Percentiles rank a stretch among this genome's conserved stretches.
Evolutionary conservation across 2,888 invertebrate genomes (phyloP).

Genomic region (Bombylius discolor): DNA sequence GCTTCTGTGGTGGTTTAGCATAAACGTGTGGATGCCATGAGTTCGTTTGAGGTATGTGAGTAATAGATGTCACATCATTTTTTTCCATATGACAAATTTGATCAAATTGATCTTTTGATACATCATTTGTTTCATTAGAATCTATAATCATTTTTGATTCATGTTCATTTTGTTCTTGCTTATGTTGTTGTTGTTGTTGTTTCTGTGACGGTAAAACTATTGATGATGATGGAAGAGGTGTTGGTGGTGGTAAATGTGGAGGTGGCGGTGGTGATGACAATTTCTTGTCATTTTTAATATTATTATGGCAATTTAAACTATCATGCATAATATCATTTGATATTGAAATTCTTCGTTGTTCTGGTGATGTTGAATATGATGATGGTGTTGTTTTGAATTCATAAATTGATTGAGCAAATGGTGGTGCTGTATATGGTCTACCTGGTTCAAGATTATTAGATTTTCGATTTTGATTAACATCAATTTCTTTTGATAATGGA

Average conservation of each 20-base stretch:
- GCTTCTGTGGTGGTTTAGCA: slow-evolving; percentile 63
- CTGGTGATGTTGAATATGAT: not conserved
- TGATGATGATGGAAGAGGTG: too few species aligned
- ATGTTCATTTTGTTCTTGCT: not conserved
- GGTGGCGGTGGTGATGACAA: too few species aligned
- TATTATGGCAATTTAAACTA: too few species aligned
- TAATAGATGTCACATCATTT: not conserved
- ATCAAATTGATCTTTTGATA: not conserved
- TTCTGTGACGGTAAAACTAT: not conserved
- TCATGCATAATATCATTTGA: not conserved
- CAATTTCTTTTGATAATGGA: not conserved
- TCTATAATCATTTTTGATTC: too few species aligned
- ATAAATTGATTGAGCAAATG: not conserved
- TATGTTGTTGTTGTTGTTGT: not conserved
- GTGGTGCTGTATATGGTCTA: slow-evolving; percentile 7
- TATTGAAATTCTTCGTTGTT: not conserved
- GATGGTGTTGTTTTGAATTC: slow-evolving; percentile 4
- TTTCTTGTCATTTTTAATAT: too few species aligned
- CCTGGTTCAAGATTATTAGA: not conserved
- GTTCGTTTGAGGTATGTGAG: slow-evolving; percentile 13
- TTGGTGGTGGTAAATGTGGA: too few species aligned
- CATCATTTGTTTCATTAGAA: too few species aligned
- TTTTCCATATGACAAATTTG: not conserved
- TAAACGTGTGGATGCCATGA: slow-evolving; percentile 88
- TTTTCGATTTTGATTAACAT: not conserved